Base-by-base conservation (phyloP, 23 tunicate genomes). In the Oikopleura dioica region DNA sequence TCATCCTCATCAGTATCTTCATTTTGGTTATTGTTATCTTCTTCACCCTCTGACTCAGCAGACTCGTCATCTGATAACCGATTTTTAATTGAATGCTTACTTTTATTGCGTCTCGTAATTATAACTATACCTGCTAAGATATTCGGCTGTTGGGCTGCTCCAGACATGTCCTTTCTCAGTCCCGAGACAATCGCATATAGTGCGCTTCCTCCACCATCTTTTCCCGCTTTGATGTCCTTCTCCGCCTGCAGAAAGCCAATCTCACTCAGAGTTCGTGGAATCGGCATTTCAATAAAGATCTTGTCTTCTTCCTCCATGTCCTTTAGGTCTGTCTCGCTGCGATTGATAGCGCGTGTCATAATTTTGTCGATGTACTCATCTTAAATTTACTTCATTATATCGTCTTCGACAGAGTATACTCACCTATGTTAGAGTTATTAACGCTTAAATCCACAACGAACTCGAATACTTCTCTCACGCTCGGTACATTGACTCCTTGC, bases 361-460 rank as follows among this genome's bases (percentile, higher is more conserved):
- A 37, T 34, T 21, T 59, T 35, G 29, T 59, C 72, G 0, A 68
- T 67, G 28, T 35, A 31, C 33, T 81, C 82, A 29, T 44, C 55
- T 44, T 9, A 44, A 44, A 44, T 44, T 44, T 44, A 44, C 21
- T 44, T 21, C 9, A 44, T 21, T 44, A 29, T 16, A 68, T 68
- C 0, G 23, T 29, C 29, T 31, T 31, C 33, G 76, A 24, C 35
- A 21, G 33, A 0, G 23, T 68, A 37, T 83, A 88, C 16, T 63
- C 63, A 55, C 85, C 97, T 37, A 91, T 91, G 35, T 85, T 91
- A 0, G 63, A 28, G 0, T 85, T 83, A 69, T 51, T 82, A 0
- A 91, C 78, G 28, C 82, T 82, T 0, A 85, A 35, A 58, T 91
- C 97, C 31, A 91, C 85, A 26, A 91, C 97, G 82, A 91, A 91